Evolutionary conservation across 2,888 invertebrate genomes (phyloP).

Genomic region (Leucoma salicis): DNA sequence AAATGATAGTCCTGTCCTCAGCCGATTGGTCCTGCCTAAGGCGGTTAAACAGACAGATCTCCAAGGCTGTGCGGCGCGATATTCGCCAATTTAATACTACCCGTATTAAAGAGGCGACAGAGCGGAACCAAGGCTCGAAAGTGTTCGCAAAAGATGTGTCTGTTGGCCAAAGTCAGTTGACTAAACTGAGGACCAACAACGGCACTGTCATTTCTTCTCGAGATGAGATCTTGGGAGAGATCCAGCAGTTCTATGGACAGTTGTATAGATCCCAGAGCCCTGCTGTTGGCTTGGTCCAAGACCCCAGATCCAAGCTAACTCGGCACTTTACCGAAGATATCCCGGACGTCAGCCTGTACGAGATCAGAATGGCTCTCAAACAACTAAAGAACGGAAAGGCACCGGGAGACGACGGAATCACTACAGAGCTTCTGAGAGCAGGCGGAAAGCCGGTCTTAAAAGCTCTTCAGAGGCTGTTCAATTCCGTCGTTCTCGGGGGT

Average conservation of each 20-base stretch:
- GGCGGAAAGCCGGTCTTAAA: slow-evolving; percentile 17
- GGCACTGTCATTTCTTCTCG: no score
- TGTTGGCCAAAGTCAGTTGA: slow-evolving; percentile 1
- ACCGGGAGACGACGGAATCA: slow-evolving; percentile 16
- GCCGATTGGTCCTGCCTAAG: no score
- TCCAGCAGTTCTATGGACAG: background rate
- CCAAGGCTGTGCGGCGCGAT: no score
- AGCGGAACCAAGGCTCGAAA: background rate
- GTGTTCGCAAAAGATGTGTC: background rate
- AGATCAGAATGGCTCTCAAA: slow-evolving; percentile 1
- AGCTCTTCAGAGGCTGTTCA: slow-evolving; percentile 14
- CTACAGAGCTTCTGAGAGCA: slow-evolving; percentile 18
- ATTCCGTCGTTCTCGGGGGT: slow-evolving; percentile 1
- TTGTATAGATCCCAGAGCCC: background rate
- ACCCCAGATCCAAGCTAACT: slow-evolving; percentile 2
- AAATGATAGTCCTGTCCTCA: no score
- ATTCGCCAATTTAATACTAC: no score
- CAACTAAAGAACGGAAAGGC: slow-evolving; percentile 8
- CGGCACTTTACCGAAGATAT: slow-evolving; percentile 4
- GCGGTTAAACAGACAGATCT: no score
- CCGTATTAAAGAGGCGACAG: background rate
- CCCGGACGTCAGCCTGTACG: slow-evolving; percentile 4
- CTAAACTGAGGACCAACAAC: background rate
- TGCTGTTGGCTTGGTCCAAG: background rate
- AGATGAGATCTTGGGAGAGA: no score